A percentile compares a stretch with the other conserved stretches of the same genome.
Evolutionary conservation across 2,113 vertebrate species (phyloP).

Genomic region (Lagopus muta): DNA sequence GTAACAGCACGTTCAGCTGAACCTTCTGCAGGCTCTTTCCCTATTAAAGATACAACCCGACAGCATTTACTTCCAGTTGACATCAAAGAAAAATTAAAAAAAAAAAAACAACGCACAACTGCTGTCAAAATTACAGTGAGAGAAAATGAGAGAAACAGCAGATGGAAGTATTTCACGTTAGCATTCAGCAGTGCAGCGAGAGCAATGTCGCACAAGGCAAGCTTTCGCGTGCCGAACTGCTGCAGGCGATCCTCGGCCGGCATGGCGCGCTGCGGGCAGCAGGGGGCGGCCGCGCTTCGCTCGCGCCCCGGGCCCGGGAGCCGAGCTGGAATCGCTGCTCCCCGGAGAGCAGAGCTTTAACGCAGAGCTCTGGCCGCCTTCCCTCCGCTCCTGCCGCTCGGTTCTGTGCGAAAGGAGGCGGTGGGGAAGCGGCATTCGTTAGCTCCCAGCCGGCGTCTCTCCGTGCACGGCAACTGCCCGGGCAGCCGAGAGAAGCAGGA

Average conservation of each 20-base stretch:
- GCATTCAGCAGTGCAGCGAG: too few relatives aligned
- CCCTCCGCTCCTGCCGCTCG: neutral
- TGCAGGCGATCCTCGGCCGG: too few relatives aligned
- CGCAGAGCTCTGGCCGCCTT: neutral
- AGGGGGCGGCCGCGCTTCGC: neutral
- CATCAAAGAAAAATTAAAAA: fast-evolving
- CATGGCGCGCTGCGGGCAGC: neutral
- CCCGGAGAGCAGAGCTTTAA: fast-evolving
- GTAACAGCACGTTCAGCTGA: fast-evolving
- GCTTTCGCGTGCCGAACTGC: too few relatives aligned
- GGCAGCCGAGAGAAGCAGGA: neutral
- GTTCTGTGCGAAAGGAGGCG: neutral
- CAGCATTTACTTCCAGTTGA: neutral
- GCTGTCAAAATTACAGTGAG: too few relatives aligned
- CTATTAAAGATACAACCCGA: neutral
- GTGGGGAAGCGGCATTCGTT: neutral
- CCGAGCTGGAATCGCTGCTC: too few relatives aligned
- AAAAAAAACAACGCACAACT: too few relatives aligned
- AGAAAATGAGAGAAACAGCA: too few relatives aligned
- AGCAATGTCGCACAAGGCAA: too few relatives aligned
- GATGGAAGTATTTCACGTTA: too few relatives aligned
- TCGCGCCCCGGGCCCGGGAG: too few relatives aligned
- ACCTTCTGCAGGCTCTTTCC: neutral
- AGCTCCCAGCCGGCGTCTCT: too few relatives aligned
- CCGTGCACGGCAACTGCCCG: too few relatives aligned